Conservation (phyloP, 2,797 vertebrate genomes). For the Cetoscarus ocellatus region DNA sequence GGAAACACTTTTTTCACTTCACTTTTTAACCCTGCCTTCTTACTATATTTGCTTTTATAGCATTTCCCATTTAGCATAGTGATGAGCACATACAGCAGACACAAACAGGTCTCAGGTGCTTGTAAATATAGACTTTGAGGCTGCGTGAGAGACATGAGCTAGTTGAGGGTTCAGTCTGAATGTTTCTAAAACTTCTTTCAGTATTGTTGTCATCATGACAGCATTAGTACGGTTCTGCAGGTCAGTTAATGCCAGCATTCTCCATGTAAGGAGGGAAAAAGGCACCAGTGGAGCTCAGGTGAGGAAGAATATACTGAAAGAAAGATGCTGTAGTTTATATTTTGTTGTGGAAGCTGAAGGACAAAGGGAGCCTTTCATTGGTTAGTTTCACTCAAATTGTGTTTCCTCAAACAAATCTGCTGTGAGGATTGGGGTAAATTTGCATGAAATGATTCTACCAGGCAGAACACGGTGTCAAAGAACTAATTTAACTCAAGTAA, state of each 20-base stretch:
- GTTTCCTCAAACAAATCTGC: slow-evolving; percentile 64
- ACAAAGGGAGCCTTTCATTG: slow-evolving; percentile 44
- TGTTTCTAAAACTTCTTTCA: slow-evolving; percentile 2
- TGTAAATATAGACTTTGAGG: slow-evolving; percentile 60
- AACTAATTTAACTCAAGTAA: slow-evolving; percentile 10
- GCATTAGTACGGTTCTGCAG: neutral
- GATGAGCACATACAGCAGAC: slow-evolving; percentile 31
- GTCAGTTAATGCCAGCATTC: neutral
- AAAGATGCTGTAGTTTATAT: too few species aligned
- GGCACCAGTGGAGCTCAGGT: slow-evolving; percentile 27
- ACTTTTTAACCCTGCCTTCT: neutral
- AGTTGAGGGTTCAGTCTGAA: slow-evolving; percentile 9
- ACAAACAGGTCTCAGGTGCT: slow-evolving; percentile 6
- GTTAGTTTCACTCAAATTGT: slow-evolving; percentile 31
- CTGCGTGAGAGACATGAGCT: slow-evolving; percentile 21
- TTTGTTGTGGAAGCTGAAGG: neutral
- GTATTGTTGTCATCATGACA: slow-evolving; percentile 21
- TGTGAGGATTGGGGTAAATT: slow-evolving; percentile 31
- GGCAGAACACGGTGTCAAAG: neutral
- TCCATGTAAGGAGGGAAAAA: slow-evolving; percentile 4
- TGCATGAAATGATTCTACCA: slow-evolving; percentile 42
- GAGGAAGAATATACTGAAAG: slow-evolving; percentile 13
- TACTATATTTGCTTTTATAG: neutral
- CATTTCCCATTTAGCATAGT: slow-evolving; percentile 5
- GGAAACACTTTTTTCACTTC: neutral